Percentiles rank a stretch among this genome's conserved stretches.
Evolutionary conservation across 53 echinoderm and acorn worm genomes (phyloP).

Genomic region (Actinopyga echinites): DNA sequence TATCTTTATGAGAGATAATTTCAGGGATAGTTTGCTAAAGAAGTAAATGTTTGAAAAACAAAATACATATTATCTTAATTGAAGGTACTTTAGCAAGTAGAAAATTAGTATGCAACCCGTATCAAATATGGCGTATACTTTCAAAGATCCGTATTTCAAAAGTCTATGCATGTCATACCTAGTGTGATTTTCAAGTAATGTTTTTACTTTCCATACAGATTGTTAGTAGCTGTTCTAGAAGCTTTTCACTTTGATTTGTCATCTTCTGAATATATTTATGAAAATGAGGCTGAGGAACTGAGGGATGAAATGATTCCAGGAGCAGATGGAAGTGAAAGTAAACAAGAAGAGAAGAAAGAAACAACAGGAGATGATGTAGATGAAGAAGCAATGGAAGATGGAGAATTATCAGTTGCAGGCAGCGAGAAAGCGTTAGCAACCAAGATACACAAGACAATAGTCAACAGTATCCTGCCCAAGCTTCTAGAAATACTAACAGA

Average conservation of each 20-base stretch:
- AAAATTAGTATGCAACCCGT: too few relatives aligned
- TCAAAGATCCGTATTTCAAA: too few relatives aligned
- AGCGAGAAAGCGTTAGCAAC: constrained; percentile 75
- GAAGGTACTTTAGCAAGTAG: too few relatives aligned
- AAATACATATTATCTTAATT: too few relatives aligned
- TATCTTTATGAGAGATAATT: too few relatives aligned
- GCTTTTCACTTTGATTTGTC: constrained; percentile 92
- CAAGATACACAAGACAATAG: constrained; percentile 83
- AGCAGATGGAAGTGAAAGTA: background rate
- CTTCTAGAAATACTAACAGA: constrained; percentile 77
- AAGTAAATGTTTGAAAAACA: too few relatives aligned
- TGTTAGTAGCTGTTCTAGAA: constrained; percentile 85
- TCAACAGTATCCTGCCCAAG: constrained; percentile 86
- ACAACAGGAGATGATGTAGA: constrained; percentile 36
- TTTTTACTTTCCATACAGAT: constrained; percentile 42
- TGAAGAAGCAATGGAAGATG: constrained; percentile 38
- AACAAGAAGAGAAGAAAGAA: background rate
- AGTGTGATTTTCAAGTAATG: background rate
- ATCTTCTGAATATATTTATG: constrained; percentile 56
- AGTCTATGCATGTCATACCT: too few relatives aligned
- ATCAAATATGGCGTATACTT: too few relatives aligned
- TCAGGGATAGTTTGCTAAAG: too few relatives aligned
- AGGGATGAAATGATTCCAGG: background rate
- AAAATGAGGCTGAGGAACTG: background rate
- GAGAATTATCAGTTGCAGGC: constrained; percentile 28